Percentiles rank a stretch among this genome's conserved stretches.
Evolutionary conservation across 64 coral and sea anemone species (phyloP).

Genomic region (Porites australiensis): DNA sequence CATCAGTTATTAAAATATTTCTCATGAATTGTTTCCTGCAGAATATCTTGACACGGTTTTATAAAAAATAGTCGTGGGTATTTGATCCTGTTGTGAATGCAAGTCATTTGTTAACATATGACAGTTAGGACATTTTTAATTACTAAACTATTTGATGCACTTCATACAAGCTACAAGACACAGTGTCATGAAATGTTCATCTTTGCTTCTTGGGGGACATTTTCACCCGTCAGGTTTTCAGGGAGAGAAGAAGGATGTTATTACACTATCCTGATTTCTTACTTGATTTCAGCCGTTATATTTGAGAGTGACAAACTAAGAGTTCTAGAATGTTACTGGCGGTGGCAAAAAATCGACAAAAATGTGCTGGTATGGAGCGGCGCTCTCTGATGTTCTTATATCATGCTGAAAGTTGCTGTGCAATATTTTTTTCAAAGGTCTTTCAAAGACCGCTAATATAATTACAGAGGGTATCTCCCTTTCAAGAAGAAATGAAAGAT

Average conservation of each 20-base stretch:
- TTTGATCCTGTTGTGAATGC: neutral
- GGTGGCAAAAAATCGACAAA: slow-evolving; percentile 8
- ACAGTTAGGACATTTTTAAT: slow-evolving; percentile 10
- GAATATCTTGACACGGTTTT: neutral
- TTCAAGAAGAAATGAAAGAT: neutral
- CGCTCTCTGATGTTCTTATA: neutral
- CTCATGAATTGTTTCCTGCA: neutral
- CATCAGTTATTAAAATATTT: neutral
- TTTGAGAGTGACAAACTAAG: neutral
- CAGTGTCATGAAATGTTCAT: too few relatives aligned
- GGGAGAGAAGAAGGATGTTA: too few relatives aligned
- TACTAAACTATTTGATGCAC: neutral
- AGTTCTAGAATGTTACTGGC: neutral
- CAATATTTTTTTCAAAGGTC: neutral
- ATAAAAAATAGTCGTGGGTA: neutral
- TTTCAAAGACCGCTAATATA: neutral
- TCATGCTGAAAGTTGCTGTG: neutral
- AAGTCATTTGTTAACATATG: slow-evolving; percentile 6
- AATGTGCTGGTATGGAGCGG: neutral
- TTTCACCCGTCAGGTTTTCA: too few relatives aligned
- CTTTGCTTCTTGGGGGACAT: too few relatives aligned
- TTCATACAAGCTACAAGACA: neutral
- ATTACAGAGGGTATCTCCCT: neutral
- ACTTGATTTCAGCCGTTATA: neutral
- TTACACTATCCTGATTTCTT: neutral